Evolutionary conservation across 1,140 invertebrate genomes (phyloP).

Genomic region (Babylonia areolata): DNA sequence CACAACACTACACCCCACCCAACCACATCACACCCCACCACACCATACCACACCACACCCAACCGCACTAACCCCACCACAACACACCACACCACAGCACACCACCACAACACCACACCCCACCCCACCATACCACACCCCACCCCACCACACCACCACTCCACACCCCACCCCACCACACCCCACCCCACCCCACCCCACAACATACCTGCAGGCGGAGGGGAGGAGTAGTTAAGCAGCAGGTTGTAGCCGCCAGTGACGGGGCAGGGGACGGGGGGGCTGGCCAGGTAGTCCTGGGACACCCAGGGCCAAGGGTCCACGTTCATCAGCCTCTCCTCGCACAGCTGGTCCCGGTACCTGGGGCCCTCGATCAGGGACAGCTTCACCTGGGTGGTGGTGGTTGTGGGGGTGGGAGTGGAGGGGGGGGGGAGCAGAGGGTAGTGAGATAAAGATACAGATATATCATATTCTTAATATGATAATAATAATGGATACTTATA

Average conservation of each 20-base stretch:
- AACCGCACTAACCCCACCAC: too few relatives aligned
- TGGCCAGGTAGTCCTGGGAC: slow-evolving; percentile 27
- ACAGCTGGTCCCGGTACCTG: background rate
- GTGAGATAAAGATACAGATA: background rate
- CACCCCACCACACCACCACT: too few relatives aligned
- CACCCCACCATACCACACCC: too few relatives aligned
- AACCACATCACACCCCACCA: too few relatives aligned
- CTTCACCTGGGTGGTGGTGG: slow-evolving; percentile 2
- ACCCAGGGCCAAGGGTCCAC: slow-evolving; percentile 46
- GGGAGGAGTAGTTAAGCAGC: slow-evolving; percentile 24
- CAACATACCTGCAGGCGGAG: background rate
- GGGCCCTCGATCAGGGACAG: background rate
- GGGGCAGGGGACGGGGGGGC: slow-evolving; percentile 19
- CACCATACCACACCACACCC: too few relatives aligned
- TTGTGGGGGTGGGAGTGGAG: too few relatives aligned
- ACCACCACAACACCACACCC: too few relatives aligned
- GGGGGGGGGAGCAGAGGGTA: too few relatives aligned
- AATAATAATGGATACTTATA: background rate
- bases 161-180: too few relatives aligned
- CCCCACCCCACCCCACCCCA: too few relatives aligned
- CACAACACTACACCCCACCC: too few relatives aligned
- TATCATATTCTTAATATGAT: background rate
- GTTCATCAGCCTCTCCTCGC: slow-evolving; percentile 18
- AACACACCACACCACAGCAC: too few relatives aligned
- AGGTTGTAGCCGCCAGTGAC: slow-evolving; percentile 41